Evolutionary conservation across 2,797 vertebrate species (phyloP).

Genomic region (Sparus aurata): DNA sequence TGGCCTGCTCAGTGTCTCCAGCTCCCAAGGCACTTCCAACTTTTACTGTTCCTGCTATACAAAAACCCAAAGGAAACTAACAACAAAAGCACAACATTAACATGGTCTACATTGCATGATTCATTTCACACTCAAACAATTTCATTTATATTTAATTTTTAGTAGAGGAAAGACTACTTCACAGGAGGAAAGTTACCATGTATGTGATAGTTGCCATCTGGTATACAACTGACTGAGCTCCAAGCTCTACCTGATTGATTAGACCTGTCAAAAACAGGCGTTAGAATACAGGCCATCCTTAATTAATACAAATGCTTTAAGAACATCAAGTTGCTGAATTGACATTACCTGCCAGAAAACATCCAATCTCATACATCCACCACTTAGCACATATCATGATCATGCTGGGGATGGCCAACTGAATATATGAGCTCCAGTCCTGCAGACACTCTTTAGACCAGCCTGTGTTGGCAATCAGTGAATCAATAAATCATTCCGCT

Average conservation of each 20-base stretch:
- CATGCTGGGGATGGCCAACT: conserved; percentile 91
- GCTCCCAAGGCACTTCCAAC: conserved; percentile 94
- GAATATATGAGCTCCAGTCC: conserved; percentile 90
- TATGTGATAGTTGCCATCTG: conserved; percentile 84
- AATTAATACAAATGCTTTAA: neutral
- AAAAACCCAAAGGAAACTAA: conserved; percentile 90
- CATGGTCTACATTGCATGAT: neutral
- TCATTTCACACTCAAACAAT: neutral
- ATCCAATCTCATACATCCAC: conserved; percentile 94
- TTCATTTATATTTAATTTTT: neutral
- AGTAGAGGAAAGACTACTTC: neutral
- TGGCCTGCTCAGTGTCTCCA: conserved; percentile 87
- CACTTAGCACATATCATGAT: conserved; percentile 94
- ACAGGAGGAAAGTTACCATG: conserved; percentile 84
- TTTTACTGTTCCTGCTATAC: conserved; percentile 87
- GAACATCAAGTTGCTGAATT: neutral
- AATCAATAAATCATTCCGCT: neutral
- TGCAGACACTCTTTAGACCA: conserved; percentile 91
- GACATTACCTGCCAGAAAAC: conserved; percentile 89
- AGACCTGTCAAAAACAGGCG: conserved; percentile 82
- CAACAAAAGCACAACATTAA: conserved; percentile 11
- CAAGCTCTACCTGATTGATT: conserved; percentile 91
- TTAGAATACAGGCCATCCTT: neutral
- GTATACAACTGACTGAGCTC: conserved; percentile 89
- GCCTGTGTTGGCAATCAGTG: conserved; percentile 77